A percentile compares a stretch with the other conserved stretches of the same genome.
phyloP scores from a whole-genome alignment of 2,113 vertebrate genomes.

The Anguilla rostrata region DNA sequence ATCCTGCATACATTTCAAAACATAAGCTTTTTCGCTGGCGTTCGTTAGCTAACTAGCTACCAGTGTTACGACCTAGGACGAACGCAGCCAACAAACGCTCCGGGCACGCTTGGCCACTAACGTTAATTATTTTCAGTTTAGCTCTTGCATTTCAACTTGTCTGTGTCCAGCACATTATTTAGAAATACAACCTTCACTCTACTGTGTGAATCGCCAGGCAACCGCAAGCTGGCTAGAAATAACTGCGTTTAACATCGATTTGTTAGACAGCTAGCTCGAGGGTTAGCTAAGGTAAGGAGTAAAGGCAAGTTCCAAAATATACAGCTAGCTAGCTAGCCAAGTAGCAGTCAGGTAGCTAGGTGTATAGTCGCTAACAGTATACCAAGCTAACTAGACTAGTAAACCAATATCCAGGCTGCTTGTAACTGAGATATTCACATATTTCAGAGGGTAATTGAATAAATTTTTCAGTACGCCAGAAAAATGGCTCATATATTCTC shows the following conservation, averaged over 20 bases:
- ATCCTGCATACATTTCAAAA: background rate
- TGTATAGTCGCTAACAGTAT: conserved; percentile 36
- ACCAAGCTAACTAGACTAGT: conserved; percentile 39
- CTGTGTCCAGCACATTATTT: background rate
- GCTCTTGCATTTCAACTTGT: conserved; percentile 6
- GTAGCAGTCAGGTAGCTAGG: conserved; percentile 23
- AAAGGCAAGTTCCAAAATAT: background rate
- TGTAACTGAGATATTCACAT: conserved; percentile 3
- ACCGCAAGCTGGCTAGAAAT: background rate
- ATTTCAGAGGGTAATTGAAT: background rate
- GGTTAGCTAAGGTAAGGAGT: background rate
- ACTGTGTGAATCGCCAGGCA: background rate
- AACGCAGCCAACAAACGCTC: background rate
- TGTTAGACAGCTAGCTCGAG: background rate
- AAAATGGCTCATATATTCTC: background rate
- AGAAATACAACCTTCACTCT: background rate
- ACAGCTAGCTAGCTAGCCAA: background rate
- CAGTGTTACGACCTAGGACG: background rate
- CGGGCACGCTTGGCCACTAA: background rate
- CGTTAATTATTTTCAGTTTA: conserved; percentile 13
- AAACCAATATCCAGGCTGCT: background rate
- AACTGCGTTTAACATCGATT: background rate
- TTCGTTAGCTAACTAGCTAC: background rate
- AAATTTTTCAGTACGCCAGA: background rate
- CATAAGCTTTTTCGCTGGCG: background rate